Evolutionary conservation across 1,140 invertebrate genomes (phyloP).

Genomic region (Aleiodes sp.): DNA sequence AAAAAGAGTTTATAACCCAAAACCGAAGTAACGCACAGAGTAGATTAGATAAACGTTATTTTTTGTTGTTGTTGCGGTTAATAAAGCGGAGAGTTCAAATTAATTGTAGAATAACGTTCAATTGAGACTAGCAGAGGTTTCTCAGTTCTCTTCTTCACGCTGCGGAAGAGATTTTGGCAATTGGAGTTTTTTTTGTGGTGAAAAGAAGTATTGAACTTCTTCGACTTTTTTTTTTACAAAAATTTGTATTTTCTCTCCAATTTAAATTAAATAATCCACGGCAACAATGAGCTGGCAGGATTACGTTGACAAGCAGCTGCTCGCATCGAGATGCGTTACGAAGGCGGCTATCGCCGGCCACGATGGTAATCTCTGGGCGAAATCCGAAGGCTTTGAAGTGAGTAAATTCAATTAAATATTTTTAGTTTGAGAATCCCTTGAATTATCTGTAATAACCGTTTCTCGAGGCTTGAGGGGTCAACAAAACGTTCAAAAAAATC

Average conservation of each 20-base stretch:
- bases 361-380: conserved; percentile 95
- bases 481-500: background rate
- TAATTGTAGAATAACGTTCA: too few relatives aligned
- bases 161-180: too few relatives aligned
- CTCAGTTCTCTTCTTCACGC: too few relatives aligned
- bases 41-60: too few relatives aligned
- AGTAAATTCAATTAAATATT: conserved; percentile 69
- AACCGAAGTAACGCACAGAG: background rate
- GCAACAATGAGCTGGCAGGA: conserved; percentile 94
- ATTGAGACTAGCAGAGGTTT: too few relatives aligned
- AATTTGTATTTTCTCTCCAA: background rate
- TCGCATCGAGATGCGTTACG: conserved; percentile 90
- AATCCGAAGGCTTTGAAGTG: conserved; percentile 92
- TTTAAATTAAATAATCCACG: conserved; percentile 24
- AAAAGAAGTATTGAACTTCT: too few relatives aligned
- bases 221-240: too few relatives aligned
- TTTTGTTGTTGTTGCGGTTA: too few relatives aligned
- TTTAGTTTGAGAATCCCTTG: background rate
- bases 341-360: conserved; percentile 94
- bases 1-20: conserved; percentile 23
- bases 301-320: conserved; percentile 96
- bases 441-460: background rate
- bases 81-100: too few relatives aligned
- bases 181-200: background rate
- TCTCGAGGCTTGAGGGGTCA: background rate